Base-by-base conservation (phyloP, 2,888 invertebrate species). In the Lathronympha strigana region DNA sequence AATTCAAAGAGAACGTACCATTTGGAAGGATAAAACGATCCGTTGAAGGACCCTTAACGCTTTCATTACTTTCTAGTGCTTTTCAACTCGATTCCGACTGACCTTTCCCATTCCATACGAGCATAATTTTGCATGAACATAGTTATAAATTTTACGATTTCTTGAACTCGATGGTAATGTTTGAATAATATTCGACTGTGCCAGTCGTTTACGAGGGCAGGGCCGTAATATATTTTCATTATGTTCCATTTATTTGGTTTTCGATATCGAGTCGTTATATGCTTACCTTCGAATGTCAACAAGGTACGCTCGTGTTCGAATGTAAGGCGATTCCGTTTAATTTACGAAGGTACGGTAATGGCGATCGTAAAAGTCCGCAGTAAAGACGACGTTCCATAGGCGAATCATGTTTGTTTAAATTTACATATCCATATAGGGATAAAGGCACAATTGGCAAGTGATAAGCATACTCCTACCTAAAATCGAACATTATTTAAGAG, bases 171-270 rank as follows among this genome's bases (percentile, higher is more conserved):
- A 76, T 73, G 71, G 82, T 83, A 85, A 86, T 88, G 86, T 86
- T 88, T 84, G 84, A 88, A 87, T 85, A 86, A 82, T 81, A 80
- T 84, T 81, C 78, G 79, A 76, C 78, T 79, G 38, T 38, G 71
- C 73, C 78, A 78, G 76, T 80, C 85, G 82, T 85, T 87, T 86
- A 86, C 81, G 85, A 84, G 79, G 82, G 74, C 81, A 80, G 76
- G 72, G 76, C 76, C 76, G 81, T 83, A 84, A 86, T 88, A 86
- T 88, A 87, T 88, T 87, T 86, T 86, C 87, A 88, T 88, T 87
- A 87, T 85, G 84, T 86, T 79, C 83, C 82, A 84, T 88, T 88
- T 88, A 84, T 86, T 83, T 81, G 78, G 83, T 76, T 78, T 83
- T 79, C 81, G 82, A 84, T 86, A 87, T 84, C 80, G 79, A 82